These are phyloP conservation scores for Petrocephalus schoutedeni DNA, from an alignment of 2,797 vertebrate genomes.

Conservation along the genomic window DNA sequence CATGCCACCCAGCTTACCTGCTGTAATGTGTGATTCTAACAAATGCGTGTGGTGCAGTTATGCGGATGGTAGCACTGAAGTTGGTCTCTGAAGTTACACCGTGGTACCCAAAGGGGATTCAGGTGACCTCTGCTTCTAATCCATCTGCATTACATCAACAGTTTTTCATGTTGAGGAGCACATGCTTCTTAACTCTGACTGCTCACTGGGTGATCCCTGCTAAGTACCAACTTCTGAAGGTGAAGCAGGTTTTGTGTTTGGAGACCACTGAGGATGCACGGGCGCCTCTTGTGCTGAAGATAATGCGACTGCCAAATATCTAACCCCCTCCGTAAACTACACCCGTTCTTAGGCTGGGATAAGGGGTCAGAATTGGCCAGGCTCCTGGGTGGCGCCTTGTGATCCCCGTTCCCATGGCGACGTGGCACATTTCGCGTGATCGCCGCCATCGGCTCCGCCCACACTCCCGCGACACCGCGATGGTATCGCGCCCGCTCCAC, in stretches of 20 bases:
- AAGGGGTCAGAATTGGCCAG: conserved; percentile 7
- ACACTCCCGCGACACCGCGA: background rate
- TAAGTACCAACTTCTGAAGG: background rate
- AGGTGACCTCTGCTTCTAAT: background rate
- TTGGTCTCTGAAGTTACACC: background rate
- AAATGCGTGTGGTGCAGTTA: background rate
- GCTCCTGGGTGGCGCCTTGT: conserved; percentile 6
- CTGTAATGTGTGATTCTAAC: background rate
- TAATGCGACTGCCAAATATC: background rate
- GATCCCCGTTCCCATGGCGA: background rate
- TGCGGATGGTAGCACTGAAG: background rate
- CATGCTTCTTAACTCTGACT: background rate
- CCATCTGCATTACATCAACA: background rate
- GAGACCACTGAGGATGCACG: background rate
- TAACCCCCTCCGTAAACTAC: background rate
- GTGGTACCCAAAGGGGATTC: background rate
- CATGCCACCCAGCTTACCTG: background rate
- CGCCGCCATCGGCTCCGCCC: background rate
- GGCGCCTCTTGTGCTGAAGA: background rate
- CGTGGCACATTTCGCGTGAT: background rate
- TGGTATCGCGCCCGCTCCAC: background rate
- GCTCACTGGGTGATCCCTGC: background rate
- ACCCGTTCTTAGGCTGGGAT: background rate
- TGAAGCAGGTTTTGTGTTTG: background rate
- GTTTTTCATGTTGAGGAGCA: background rate